Evolutionary conservation across 2,888 invertebrate species (phyloP).

Genomic region (Microplitis deprimator): DNA sequence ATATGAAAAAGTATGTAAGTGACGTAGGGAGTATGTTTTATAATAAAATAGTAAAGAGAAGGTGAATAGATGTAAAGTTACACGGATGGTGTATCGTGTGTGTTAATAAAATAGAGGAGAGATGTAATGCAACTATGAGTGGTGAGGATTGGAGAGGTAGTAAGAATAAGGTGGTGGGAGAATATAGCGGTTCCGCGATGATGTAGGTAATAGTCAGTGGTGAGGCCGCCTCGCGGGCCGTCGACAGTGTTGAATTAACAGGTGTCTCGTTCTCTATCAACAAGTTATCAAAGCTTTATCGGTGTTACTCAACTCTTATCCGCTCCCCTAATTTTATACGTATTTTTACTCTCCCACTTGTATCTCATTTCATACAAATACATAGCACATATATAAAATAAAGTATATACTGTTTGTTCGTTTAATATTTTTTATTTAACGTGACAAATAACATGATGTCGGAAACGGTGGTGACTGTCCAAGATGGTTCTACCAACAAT

Average conservation of each 20-base stretch:
- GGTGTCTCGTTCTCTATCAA: slow-evolving; percentile 54
- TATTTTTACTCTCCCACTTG: too few species aligned
- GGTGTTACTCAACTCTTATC: slow-evolving; percentile 33
- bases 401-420: slow-evolving; percentile 13
- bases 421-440: slow-evolving; percentile 10
- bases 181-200: slow-evolving; percentile 43
- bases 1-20: neutral
- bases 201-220: slow-evolving; percentile 53
- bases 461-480: slow-evolving; percentile 87
- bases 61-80: neutral
- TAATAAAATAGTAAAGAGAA: slow-evolving; percentile 23
- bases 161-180: slow-evolving; percentile 34
- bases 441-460: slow-evolving; percentile 77
- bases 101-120: too few species aligned
- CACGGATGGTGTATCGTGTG: neutral
- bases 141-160: neutral
- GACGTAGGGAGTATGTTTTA: neutral
- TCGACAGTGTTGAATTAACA: slow-evolving; percentile 58
- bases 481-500: slow-evolving; percentile 76
- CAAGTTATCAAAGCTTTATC: slow-evolving; percentile 24
- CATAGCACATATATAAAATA: too few species aligned
- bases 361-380: too few species aligned
- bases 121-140: neutral
- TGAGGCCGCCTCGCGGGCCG: slow-evolving; percentile 60
- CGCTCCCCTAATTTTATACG: neutral